Evolutionary conservation across 2,888 invertebrate species (phyloP).

Genomic region (Drosophila anomalipes): DNA sequence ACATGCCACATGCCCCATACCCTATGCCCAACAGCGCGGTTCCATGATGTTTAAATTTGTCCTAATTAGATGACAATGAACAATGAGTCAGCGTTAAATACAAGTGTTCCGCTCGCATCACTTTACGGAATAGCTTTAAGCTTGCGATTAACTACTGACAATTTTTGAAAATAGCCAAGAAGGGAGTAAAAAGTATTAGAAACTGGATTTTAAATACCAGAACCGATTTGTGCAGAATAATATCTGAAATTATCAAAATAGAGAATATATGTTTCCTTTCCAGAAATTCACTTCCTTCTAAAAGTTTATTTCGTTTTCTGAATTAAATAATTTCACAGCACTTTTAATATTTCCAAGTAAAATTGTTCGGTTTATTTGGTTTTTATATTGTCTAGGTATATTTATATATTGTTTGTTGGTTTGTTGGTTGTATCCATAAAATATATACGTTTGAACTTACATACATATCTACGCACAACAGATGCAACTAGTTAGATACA

Average conservation of each 20-base stretch:
- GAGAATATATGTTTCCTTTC: not conserved
- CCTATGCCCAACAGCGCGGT: constrained; percentile 38
- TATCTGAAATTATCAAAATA: not conserved
- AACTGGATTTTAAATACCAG: not conserved
- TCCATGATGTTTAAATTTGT: constrained; percentile 82
- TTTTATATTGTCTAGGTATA: constrained; percentile 67
- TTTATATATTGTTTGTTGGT: constrained; percentile 44
- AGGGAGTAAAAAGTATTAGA: too few species aligned
- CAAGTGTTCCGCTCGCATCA: constrained; percentile 9
- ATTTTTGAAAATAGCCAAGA: not conserved
- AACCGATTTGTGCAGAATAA: not conserved
- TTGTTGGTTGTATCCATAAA: constrained; percentile 61
- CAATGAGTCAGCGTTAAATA: constrained; percentile 74
- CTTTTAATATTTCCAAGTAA: constrained; percentile 42
- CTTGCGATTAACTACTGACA: not conserved
- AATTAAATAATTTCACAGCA: not conserved
- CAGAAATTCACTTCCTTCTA: not conserved
- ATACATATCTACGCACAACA: constrained; percentile 73
- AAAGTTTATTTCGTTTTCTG: not conserved
- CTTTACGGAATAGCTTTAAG: not conserved
- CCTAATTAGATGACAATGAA: constrained; percentile 84
- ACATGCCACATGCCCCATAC: not conserved
- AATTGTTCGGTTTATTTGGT: constrained; percentile 66
- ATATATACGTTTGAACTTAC: constrained; percentile 74
- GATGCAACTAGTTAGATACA: constrained; percentile 67